Conservation (phyloP, 1,140 invertebrate genomes). For the Drosophila seguyi region DNA sequence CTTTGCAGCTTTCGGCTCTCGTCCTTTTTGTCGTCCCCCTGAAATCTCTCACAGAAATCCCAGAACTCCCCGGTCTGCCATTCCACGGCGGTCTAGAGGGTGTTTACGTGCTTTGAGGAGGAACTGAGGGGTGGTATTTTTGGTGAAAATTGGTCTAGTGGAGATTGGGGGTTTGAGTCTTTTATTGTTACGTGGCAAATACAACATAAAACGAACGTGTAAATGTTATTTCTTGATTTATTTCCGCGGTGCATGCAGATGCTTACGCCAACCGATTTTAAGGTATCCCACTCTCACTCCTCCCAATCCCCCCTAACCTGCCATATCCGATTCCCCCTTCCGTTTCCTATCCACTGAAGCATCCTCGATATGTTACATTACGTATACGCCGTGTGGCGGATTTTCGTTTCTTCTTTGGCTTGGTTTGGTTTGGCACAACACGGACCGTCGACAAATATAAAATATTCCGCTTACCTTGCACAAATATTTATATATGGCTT, state of each 20-base stretch:
- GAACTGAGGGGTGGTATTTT: neutral
- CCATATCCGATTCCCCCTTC: constrained; percentile 14
- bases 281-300: constrained; percentile 29
- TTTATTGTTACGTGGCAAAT: constrained; percentile 83
- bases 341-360: constrained; percentile 12
- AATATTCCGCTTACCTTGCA: constrained; percentile 81
- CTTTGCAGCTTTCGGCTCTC: constrained; percentile 65
- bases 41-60: constrained; percentile 36
- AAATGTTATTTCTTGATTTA: constrained; percentile 84
- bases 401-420: constrained; percentile 35
- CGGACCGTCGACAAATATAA: constrained; percentile 63
- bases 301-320: neutral
- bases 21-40: constrained; percentile 5
- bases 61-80: constrained; percentile 37
- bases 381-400: constrained; percentile 44
- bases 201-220: constrained; percentile 83
- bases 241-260: constrained; percentile 82
- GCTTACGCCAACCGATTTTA: constrained; percentile 76
- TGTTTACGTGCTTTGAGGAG: constrained; percentile 38
- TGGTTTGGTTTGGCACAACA: constrained; percentile 22
- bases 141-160: constrained; percentile 67
- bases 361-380: constrained; percentile 41
- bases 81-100: constrained; percentile 29
- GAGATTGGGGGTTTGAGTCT: constrained; percentile 20
- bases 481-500: constrained; percentile 74